Evolutionary conservation across 1,140 invertebrate species (phyloP).

Genomic region (Drosophila navojoa): DNA sequence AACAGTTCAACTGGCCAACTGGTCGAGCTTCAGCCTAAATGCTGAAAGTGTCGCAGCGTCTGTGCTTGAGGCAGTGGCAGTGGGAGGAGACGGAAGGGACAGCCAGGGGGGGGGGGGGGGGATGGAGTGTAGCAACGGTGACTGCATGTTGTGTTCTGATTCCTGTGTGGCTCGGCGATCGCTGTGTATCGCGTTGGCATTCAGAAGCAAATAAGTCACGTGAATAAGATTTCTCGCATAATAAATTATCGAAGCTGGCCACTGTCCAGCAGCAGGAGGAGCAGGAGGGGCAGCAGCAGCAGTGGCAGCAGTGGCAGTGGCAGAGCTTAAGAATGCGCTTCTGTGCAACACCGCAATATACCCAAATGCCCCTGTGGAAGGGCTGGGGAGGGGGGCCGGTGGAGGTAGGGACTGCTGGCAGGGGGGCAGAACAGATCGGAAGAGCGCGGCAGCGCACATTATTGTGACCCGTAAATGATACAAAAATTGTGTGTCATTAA

Average conservation of each 20-base stretch:
- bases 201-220: slow-evolving; percentile 84
- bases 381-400: background rate
- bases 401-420: no score
- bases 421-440: slow-evolving; percentile 2
- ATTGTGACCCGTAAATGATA: slow-evolving; percentile 83
- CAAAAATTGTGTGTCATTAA: slow-evolving; percentile 83
- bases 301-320: slow-evolving; percentile 13
- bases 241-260: slow-evolving; percentile 77
- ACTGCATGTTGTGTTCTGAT: slow-evolving; percentile 43
- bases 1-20: slow-evolving; percentile 34
- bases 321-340: slow-evolving; percentile 60
- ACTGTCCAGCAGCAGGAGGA: slow-evolving; percentile 14
- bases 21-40: slow-evolving; percentile 8
- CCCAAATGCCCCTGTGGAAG: background rate
- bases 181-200: slow-evolving; percentile 42
- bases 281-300: background rate
- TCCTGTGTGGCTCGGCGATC: slow-evolving; percentile 55
- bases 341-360: slow-evolving; percentile 65
- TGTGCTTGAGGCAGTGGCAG: background rate
- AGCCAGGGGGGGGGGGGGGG: background rate
- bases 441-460: slow-evolving; percentile 47
- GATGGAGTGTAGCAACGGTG: background rate
- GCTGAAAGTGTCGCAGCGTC: slow-evolving; percentile 5
- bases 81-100: background rate
- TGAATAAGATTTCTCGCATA: slow-evolving; percentile 83